Evolutionary conservation across 2,797 vertebrate species (phyloP).

Genomic region (Betta splendens): DNA sequence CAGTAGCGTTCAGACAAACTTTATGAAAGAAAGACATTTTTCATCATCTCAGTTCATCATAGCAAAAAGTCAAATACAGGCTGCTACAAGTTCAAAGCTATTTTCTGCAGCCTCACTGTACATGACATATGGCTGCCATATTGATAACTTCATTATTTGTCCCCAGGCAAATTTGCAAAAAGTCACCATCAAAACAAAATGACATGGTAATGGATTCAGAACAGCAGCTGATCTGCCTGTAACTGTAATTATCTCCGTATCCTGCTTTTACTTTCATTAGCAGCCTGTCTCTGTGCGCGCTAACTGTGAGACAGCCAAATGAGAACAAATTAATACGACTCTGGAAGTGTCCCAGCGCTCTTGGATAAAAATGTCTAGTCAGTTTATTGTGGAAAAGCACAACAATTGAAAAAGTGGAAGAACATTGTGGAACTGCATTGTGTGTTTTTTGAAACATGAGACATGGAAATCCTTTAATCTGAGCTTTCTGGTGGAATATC

Average conservation of each 20-base stretch:
- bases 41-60: neutral
- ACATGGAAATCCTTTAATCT: conserved; percentile 18
- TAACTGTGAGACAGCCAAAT: conserved; percentile 57
- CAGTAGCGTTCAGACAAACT: no score
- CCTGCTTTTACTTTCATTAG: conserved; percentile 75
- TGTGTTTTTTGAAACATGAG: conserved; percentile 3
- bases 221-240: conserved; percentile 67
- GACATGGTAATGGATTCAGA: conserved; percentile 71
- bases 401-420: conserved; percentile 13
- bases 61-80: neutral
- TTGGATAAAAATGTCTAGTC: conserved; percentile 31
- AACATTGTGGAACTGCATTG: conserved; percentile 5
- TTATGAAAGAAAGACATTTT: neutral
- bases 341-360: conserved; percentile 51
- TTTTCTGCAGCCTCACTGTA: neutral
- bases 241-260: conserved; percentile 74
- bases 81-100: neutral
- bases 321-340: conserved; percentile 67
- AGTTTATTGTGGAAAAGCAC: conserved; percentile 35
- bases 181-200: conserved; percentile 57
- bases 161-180: conserved; percentile 40
- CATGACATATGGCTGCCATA: conserved; percentile 46
- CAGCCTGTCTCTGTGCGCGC: conserved; percentile 49
- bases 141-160: conserved; percentile 56
- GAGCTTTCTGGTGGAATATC: conserved; percentile 13